Evolutionary conservation across 2,113 vertebrate species (phyloP), one percentile per base, ranked within the genome.

Genomic region (Crypturellus undulatus): DNA sequence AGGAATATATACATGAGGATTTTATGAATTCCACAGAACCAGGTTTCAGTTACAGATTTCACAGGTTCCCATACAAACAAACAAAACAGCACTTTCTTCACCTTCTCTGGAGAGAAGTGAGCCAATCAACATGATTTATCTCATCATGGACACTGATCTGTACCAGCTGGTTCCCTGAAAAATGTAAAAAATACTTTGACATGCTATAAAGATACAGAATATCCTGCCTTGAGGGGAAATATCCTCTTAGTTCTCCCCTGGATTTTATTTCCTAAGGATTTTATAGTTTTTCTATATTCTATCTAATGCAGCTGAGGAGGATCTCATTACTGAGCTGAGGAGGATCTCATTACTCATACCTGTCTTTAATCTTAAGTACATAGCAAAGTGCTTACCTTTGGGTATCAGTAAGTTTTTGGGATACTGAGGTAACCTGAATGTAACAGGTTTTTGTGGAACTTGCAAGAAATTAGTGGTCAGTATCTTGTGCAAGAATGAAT

Each of bases 31-130:
- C 45, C 45, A 38, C 59, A 79, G 26, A 79, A 87, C 1, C 56
- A 67, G 24, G 60, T 67, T 94, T 40, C 60, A 75, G 42, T 83
- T 86, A 59, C 25, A 87, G 68, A 59, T 45, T 93, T 94, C 40
- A 67, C 32, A 85, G 30, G 32, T 92, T 93, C 79, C 95, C 76
- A 88, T 30, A 87, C 76, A 91, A 97, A 91, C 79, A 92, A 94
- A 90, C 19, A 70, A 77, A 42, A 8, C 7, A 52, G 38, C n/a
- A 32, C 62, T 79, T 87, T 84, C 24, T 80, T 59, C 78, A 52
- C 40, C 77, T 5, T 85, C 65, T 62, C 56, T 80, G 87, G 54
- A 76, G 20, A 87, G 40, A 91, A 92, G 56, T 45, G 22, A 94
- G 40, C 60, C 42, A 75, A 86, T 71, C 76, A 85, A 70, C 43